Percentiles rank a stretch among this genome's conserved stretches.
These are phyloP conservation scores for Lithophane ornitopus DNA, from an alignment of 2,888 invertebrate species.

Conservation along the genomic window DNA sequence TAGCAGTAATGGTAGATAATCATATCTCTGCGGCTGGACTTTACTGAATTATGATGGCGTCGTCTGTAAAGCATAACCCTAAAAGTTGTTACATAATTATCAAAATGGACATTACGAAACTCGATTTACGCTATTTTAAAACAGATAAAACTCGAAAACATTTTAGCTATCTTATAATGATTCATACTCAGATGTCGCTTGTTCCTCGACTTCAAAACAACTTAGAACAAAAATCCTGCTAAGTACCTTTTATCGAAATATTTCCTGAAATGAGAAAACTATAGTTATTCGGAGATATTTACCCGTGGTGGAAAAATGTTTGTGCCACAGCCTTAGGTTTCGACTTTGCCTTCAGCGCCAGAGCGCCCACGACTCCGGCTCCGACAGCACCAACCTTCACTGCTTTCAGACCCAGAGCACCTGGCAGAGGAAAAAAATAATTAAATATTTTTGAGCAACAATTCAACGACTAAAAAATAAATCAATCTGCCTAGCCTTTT, in stretches of 20 bases:
- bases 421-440: constrained; percentile 62
- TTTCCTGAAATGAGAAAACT: not conserved
- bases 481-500: no score
- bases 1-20: not conserved
- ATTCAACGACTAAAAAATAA: no score
- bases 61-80: not conserved
- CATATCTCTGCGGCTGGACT: not conserved
- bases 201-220: not conserved
- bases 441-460: not conserved
- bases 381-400: constrained; percentile 81
- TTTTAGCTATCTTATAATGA: not conserved
- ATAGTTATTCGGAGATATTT: constrained; percentile 25
- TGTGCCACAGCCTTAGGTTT: constrained; percentile 72
- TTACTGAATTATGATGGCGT: not conserved
- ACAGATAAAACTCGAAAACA: not conserved
- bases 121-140: not conserved
- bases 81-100: not conserved
- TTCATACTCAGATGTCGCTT: not conserved
- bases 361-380: constrained; percentile 81
- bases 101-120: not conserved
- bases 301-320: constrained; percentile 60
- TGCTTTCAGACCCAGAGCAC: constrained; percentile 83
- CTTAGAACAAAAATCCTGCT: not conserved
- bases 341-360: constrained; percentile 82
- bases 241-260: not conserved